Base-by-base conservation (phyloP, 2,888 invertebrate species). In the Diaprepes abbreviatus region DNA sequence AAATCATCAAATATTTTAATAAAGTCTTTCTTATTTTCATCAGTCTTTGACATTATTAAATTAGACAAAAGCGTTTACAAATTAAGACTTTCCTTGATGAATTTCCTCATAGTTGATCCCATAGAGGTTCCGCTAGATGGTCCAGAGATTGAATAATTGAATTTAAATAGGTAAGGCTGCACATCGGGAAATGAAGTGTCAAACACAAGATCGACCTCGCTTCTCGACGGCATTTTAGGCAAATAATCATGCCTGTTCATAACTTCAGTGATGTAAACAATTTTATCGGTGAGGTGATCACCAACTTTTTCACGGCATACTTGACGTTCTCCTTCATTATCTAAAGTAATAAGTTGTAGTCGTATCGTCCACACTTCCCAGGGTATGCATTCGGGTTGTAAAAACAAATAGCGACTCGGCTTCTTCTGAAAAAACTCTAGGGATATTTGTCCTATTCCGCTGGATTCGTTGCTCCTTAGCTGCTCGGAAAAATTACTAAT, bases 331-430 rank as follows among this genome's bases (percentile, higher is more conserved):
- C 93, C 92, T 81, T 97, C 96, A 82, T 90, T 93, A 71, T 91
- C 91, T 58, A 96, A 87, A 77, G 93, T 92, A 21, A 96, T 91
- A 36, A 98, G 88, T 82, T 97, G 95, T 75, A 98, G 88, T 78
- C 94, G 91, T 4, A 98, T 90, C 33, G 96, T 97, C 98, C 98
- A 99, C 64, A 98, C 95, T 84, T 99, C 98, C 98, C 98, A 99
- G 0, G 98, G 96, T 79, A 95, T 94, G 81, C 93, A 93, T 82
- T 98, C 97, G 5, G 93, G 90, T 74, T 92, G 91, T 7, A 73
- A 24, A 83, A 97, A 95, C 24, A 93, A 90, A 96, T 97, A 97
- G 60, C 94, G 90, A 62, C 91, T 91, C 79, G 93, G 93, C 77
- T 95, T 94, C 84, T 92, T 93, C 84, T 97, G 96, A 86, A 94